Evolutionary conservation across 1,140 invertebrate genomes (phyloP).

Genomic region (Parapsyche elsis): DNA sequence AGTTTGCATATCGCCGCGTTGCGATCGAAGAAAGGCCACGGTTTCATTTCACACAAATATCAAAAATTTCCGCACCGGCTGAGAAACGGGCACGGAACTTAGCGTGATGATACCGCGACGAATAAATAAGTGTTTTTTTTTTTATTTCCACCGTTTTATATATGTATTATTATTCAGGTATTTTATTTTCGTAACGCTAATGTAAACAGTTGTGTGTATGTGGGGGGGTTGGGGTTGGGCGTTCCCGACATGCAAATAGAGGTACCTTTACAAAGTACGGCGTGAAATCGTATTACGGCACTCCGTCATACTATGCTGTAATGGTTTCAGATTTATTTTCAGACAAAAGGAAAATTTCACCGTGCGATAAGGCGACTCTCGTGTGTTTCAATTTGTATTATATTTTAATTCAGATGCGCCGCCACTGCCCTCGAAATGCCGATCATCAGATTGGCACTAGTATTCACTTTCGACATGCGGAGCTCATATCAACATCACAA

Average conservation of each 20-base stretch:
- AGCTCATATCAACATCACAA: too few relatives aligned
- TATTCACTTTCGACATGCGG: too few relatives aligned
- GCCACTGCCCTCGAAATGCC: too few relatives aligned
- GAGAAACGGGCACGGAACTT: slow-evolving; percentile 23
- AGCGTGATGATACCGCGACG: slow-evolving; percentile 42
- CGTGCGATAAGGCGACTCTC: not conserved
- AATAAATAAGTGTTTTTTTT: slow-evolving; percentile 36
- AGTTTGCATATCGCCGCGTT: slow-evolving; percentile 8
- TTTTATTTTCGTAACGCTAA: slow-evolving; percentile 36
- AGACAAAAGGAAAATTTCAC: not conserved
- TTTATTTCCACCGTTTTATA: not conserved
- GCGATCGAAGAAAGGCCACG: slow-evolving; percentile 23
- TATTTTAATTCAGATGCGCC: too few relatives aligned
- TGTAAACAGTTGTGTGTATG: slow-evolving; percentile 34
- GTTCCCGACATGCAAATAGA: slow-evolving; percentile 47
- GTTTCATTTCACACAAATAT: slow-evolving; percentile 38
- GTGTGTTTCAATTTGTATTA: too few relatives aligned
- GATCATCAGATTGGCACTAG: too few relatives aligned
- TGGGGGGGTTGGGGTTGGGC: not conserved
- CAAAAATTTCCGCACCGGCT: slow-evolving; percentile 15
- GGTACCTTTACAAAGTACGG: slow-evolving; percentile 23
- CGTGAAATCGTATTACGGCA: slow-evolving; percentile 45
- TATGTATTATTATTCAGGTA: not conserved
- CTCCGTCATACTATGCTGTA: slow-evolving; percentile 26
- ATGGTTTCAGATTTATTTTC: slow-evolving; percentile 37